Evolutionary conservation across 2,797 vertebrate genomes (phyloP).

Genomic region (Aulostomus chinensis): DNA sequence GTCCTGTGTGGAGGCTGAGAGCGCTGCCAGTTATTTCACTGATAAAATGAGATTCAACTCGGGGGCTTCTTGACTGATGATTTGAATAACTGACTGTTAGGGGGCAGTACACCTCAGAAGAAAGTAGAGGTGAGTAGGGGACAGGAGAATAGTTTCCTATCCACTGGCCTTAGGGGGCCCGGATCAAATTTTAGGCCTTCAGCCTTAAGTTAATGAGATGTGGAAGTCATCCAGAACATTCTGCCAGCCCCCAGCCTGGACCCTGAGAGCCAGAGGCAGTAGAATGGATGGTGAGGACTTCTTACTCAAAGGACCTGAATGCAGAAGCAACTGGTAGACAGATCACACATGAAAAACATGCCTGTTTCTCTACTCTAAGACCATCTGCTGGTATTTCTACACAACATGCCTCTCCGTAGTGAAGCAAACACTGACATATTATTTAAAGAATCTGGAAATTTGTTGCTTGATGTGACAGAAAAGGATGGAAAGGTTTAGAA

Average conservation of each 20-base stretch:
- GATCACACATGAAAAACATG: slow-evolving; percentile 24
- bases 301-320: slow-evolving; percentile 56
- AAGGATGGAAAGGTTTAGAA: too few relatives aligned
- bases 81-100: background rate
- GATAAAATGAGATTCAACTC: background rate
- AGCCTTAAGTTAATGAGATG: slow-evolving; percentile 75
- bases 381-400: background rate
- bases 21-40: background rate
- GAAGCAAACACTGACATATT: background rate
- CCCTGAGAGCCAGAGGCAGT: slow-evolving; percentile 45
- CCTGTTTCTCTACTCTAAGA: slow-evolving; percentile 22
- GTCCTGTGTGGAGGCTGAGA: background rate
- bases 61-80: background rate
- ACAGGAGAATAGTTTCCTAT: slow-evolving; percentile 33
- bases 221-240: slow-evolving; percentile 75
- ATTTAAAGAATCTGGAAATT: too few relatives aligned
- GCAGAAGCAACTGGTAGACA: slow-evolving; percentile 37
- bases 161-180: slow-evolving; percentile 45
- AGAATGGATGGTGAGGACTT: slow-evolving; percentile 46
- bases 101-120: slow-evolving; percentile 8
- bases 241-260: slow-evolving; percentile 32
- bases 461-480: too few relatives aligned
- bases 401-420: background rate
- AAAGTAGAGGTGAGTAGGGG: slow-evolving; percentile 3
- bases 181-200: slow-evolving; percentile 53